Percentiles rank a stretch among this genome's conserved stretches.
Evolutionary conservation across 2,113 vertebrate species (phyloP).

Genomic region (Strix aluco): DNA sequence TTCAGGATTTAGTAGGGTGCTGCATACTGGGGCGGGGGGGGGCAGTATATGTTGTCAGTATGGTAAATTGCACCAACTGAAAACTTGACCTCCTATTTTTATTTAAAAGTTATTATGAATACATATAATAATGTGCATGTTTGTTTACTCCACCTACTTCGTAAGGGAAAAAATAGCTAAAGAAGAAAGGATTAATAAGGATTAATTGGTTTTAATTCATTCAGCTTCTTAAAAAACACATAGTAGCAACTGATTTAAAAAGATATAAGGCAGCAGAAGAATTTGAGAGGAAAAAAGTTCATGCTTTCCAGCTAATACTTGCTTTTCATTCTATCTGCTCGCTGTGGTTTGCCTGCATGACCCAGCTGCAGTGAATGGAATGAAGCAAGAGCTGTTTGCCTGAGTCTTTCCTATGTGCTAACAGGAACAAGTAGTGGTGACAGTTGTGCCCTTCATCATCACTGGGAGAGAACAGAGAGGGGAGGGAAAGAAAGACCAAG

Average conservation of each 20-base stretch:
- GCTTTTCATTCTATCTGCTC: background rate
- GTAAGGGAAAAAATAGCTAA: background rate
- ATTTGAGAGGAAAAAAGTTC: background rate
- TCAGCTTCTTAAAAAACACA: background rate
- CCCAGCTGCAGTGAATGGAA: constrained; percentile 22
- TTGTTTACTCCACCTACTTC: background rate
- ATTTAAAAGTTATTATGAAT: background rate
- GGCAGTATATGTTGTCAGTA: background rate
- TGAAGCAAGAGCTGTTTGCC: background rate
- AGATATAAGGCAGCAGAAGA: background rate
- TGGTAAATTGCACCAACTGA: background rate
- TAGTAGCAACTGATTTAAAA: background rate
- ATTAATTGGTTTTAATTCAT: background rate
- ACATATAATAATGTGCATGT: background rate
- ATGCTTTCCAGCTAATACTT: background rate
- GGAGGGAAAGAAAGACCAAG: background rate
- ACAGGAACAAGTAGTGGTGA: constrained; percentile 29
- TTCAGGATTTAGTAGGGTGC: background rate
- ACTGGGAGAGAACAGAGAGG: background rate
- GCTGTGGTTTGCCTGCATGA: background rate
- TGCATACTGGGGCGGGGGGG: background rate
- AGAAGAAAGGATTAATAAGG: background rate
- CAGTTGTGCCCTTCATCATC: background rate
- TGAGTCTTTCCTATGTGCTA: background rate
- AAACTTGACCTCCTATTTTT: background rate